Conservation (phyloP, 2,113 vertebrate genomes). For the Isurus oxyrinchus region DNA sequence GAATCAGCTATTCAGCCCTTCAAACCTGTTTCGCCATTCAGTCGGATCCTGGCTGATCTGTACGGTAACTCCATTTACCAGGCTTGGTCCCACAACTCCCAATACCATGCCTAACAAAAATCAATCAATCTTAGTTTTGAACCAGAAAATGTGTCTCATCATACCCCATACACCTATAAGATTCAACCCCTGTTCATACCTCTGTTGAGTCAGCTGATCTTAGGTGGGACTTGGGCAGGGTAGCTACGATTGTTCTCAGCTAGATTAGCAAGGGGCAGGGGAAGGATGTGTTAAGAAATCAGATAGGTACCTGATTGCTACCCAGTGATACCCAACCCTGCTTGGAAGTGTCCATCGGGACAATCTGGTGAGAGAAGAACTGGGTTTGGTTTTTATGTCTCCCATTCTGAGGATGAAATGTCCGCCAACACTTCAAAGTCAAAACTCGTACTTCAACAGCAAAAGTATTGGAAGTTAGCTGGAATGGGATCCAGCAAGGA, state of each 20-base stretch:
- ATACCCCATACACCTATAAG: neutral
- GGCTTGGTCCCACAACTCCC: neutral
- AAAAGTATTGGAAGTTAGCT: neutral
- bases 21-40: neutral
- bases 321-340: neutral
- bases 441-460: neutral
- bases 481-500: neutral
- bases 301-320: neutral
- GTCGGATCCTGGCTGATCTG: neutral
- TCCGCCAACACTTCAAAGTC: neutral
- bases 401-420: neutral
- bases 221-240: neutral
- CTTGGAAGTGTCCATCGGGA: neutral
- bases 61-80: neutral
- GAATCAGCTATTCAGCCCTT: neutral
- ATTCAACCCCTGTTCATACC: neutral
- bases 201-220: neutral
- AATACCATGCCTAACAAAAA: neutral
- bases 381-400: neutral
- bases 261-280: neutral
- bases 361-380: neutral
- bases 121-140: neutral
- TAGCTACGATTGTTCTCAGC: neutral
- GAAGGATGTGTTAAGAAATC: neutral
- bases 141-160: neutral